These are phyloP conservation scores for Ariopsis seemanni DNA, from an alignment of 2,113 vertebrate genomes.

Conservation along the genomic window DNA sequence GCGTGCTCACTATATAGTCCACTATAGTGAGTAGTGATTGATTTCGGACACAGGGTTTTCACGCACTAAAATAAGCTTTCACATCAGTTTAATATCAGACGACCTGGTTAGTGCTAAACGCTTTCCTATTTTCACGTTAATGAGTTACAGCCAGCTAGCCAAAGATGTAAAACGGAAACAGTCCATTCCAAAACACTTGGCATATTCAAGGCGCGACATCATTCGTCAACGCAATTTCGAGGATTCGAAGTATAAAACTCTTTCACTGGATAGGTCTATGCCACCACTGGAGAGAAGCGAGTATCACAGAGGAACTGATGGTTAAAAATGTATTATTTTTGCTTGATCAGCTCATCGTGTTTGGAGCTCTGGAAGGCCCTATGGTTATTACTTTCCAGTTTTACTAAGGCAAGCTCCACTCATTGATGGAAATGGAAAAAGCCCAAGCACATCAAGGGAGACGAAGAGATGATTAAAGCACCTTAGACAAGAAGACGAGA, in stretches of 20 bases:
- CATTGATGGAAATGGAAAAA: neutral
- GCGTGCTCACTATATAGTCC: too few species aligned
- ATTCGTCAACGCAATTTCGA: neutral
- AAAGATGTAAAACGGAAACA: neutral
- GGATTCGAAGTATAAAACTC: neutral
- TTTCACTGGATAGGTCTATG: neutral
- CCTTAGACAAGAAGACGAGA: too few species aligned
- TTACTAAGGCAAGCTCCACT: neutral
- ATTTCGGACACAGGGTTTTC: too few species aligned
- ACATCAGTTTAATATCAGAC: neutral
- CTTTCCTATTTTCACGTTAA: neutral
- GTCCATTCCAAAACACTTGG: neutral
- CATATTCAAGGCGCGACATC: neutral
- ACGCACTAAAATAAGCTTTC: neutral
- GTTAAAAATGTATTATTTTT: neutral
- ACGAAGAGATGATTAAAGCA: too few species aligned
- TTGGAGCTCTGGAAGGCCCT: neutral
- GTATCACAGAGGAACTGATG: neutral
- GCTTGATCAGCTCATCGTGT: neutral
- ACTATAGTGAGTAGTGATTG: too few species aligned
- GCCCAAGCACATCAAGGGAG: neutral
- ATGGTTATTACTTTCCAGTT: neutral
- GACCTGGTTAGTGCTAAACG: too few species aligned
- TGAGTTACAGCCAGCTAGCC: neutral
- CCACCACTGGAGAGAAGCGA: too few species aligned